These are phyloP conservation scores for Cataglyphis albicans DNA, from an alignment of 2,888 invertebrate species.

Conservation along the genomic window DNA sequence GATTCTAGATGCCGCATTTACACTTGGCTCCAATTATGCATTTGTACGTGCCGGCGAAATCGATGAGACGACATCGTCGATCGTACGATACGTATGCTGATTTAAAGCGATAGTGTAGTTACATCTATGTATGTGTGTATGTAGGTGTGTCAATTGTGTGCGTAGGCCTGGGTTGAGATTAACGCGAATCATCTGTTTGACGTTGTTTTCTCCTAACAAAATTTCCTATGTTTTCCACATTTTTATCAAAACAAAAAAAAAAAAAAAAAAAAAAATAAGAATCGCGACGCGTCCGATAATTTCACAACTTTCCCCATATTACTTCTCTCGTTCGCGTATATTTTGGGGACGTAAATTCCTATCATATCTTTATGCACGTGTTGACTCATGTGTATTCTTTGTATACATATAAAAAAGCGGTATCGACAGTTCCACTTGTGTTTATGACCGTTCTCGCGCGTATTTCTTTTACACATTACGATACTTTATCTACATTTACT, in stretches of 20 bases:
- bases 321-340: conserved; percentile 7
- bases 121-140: background rate
- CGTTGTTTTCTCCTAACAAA: background rate
- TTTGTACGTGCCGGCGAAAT: conserved; percentile 12
- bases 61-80: conserved; percentile 20
- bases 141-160: conserved; percentile 29
- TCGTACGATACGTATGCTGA: conserved; percentile 41
- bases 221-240: background rate
- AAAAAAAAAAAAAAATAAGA: background rate
- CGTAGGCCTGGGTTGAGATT: conserved; percentile 49
- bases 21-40: conserved; percentile 31
- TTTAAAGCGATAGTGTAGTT: conserved; percentile 47
- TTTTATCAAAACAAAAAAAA: background rate
- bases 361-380: background rate
- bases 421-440: conserved; percentile 81
- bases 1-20: conserved; percentile 10
- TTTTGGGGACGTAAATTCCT: conserved; percentile 21
- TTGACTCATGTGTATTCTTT: conserved; percentile 12
- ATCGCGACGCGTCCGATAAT: conserved; percentile 44
- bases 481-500: conserved; percentile 81
- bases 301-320: conserved; percentile 17
- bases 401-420: conserved; percentile 83
- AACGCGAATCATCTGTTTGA: conserved; percentile 25
- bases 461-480: conserved; percentile 51
- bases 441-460: conserved; percentile 64